Evolutionary conservation across 37 sponge, comb jelly and placozoan genomes (phyloP), one percentile per base, ranked within the genome.

Genomic region (Eunapius fragilis): DNA sequence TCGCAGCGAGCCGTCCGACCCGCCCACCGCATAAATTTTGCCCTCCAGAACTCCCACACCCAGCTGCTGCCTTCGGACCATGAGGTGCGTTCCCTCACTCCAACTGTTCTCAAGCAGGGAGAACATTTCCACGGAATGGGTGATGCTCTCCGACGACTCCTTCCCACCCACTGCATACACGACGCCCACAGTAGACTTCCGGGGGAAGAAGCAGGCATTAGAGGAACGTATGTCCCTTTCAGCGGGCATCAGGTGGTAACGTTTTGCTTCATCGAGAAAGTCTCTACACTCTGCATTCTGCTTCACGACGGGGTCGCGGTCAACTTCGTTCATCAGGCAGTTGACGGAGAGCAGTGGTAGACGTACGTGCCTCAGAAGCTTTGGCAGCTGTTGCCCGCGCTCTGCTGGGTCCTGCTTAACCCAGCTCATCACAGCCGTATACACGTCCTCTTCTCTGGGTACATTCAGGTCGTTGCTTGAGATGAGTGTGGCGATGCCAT

Each of bases 1-100:
- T 28, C 98, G 76, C 30, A 93, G 83, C 32, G 95, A 92, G 0
- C 98, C 98, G 78, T 98, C 98, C 35, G 96, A 98, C 14, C 98
- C 98, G 2, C 98, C 98, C n/a, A 98, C 96, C 0, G 96, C 95
- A 73, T 92, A 96, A 14, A 98, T 90, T 80, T 94, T 93, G 25
- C 92, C 91, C 12, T 89, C 95, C 67, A 92, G 79, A 24, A 92
- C 86, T 9, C 95, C 95, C 17, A 94, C 97, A 12, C 97, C 97
- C 31, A 97, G 77, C 82, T 97, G 97, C 85, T 97, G 97, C 49
- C 97, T 80, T 13, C 95, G 91, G 0, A 92, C 93, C 13, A 97
- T 90, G 93, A 97, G 84, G 30, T 87, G 93, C 6, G 91, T 87
- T 0, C 84, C 86, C 25, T 85, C 83, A 7, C 75, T 90, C 97